Percentiles rank a stretch among this genome's conserved stretches.
Evolutionary conservation across 2,888 invertebrate genomes (phyloP).

Genomic region (Xanthorhoe designata): DNA sequence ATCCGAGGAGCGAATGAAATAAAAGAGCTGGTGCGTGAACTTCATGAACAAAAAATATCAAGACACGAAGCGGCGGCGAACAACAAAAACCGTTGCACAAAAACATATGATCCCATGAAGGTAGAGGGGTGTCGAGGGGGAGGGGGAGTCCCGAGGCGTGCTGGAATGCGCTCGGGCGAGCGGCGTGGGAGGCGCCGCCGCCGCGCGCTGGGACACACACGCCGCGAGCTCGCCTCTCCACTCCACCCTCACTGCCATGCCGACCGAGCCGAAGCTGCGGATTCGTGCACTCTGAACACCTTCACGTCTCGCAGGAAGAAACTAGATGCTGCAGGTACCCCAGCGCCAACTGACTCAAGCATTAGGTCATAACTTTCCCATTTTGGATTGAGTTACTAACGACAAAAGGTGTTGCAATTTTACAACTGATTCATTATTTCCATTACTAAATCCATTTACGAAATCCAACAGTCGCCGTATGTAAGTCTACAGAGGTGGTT

Average conservation of each 20-base stretch:
- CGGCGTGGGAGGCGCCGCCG: constrained; percentile 83
- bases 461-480: not conserved
- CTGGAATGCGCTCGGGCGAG: constrained; percentile 84
- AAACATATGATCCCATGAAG: constrained; percentile 85
- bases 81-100: constrained; percentile 86
- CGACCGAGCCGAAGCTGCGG: too few relatives aligned
- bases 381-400: not conserved
- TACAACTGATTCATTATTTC: not conserved
- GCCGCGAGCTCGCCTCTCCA: constrained; percentile 52
- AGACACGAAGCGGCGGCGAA: constrained; percentile 80
- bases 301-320: constrained; percentile 59
- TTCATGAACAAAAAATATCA: constrained; percentile 76
- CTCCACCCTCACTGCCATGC: constrained; percentile 60
- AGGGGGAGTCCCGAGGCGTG: constrained; percentile 78
- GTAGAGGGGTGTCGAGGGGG: constrained; percentile 63
- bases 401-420: not conserved
- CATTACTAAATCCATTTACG: not conserved
- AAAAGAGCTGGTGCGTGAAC: constrained; percentile 82
- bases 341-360: constrained; percentile 44
- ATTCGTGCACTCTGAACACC: constrained; percentile 70
- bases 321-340: constrained; percentile 42
- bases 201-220: constrained; percentile 75
- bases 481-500: not conserved
- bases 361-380: constrained; percentile 25
- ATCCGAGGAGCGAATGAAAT: constrained; percentile 75